Evolutionary conservation across 2,113 vertebrate genomes (phyloP).

Genomic region (Saccopteryx bilineata): DNA sequence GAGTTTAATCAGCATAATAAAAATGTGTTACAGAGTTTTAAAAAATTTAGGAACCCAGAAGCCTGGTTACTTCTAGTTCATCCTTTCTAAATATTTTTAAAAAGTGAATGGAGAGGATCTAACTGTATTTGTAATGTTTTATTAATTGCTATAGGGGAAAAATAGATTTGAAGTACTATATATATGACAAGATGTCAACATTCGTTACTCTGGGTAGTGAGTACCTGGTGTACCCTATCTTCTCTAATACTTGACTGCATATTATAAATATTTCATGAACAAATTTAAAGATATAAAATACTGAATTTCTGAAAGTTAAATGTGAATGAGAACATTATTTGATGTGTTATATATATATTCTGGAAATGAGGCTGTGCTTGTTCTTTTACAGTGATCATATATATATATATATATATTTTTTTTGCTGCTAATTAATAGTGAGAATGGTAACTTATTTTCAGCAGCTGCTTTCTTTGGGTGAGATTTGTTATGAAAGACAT

Average conservation of each 20-base stretch:
- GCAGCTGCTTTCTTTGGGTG: slow-evolving; percentile 72
- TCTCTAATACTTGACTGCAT: neutral
- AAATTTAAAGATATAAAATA: neutral
- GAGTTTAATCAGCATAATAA: neutral
- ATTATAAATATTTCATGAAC: slow-evolving; percentile 40
- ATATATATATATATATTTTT: too few relatives aligned
- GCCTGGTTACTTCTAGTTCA: neutral
- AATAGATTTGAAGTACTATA: neutral
- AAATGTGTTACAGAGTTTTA: neutral
- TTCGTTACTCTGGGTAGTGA: neutral
- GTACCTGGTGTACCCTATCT: neutral
- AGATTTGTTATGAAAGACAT: slow-evolving; percentile 70
- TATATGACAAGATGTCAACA: neutral
- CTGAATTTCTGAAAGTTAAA: slow-evolving; percentile 26
- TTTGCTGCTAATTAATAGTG: slow-evolving; percentile 42
- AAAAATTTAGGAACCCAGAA: neutral
- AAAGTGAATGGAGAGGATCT: neutral
- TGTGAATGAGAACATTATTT: slow-evolving; percentile 50
- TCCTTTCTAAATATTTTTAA: slow-evolving; percentile 21
- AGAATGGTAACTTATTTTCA: slow-evolving; percentile 66
- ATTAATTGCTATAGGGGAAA: neutral
- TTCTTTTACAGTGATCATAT: slow-evolving; percentile 25
- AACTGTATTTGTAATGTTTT: neutral
- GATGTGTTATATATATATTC: neutral
- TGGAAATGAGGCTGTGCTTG: slow-evolving; percentile 19